Percentiles rank a stretch among this genome's conserved stretches.
These are phyloP conservation scores for Tyto alba DNA, from an alignment of 2,113 vertebrate species.

Conservation along the genomic window DNA sequence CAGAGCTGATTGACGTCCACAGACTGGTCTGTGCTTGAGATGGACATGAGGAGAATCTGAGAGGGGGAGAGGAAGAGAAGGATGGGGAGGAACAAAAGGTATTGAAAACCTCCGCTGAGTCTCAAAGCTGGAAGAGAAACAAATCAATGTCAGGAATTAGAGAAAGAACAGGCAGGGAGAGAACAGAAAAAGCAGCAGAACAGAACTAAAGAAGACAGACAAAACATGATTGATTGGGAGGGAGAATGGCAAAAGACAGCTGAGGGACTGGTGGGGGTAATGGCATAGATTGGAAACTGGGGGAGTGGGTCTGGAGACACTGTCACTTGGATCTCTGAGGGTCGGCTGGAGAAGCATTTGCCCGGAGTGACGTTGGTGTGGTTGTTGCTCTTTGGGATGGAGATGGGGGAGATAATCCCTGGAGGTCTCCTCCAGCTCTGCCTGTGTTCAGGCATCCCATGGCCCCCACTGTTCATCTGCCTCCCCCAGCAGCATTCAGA, in stretches of 20 bases:
- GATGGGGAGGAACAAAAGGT: background rate
- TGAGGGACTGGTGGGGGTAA: constrained; percentile 1
- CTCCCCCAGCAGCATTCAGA: background rate
- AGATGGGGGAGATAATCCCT: background rate
- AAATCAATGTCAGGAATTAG: constrained; percentile 41
- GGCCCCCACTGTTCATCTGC: no score
- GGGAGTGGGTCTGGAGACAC: background rate
- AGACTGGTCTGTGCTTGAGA: background rate
- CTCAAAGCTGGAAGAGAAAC: background rate
- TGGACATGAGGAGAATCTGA: accelerated
- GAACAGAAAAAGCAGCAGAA: constrained; percentile 36
- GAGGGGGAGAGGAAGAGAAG: background rate
- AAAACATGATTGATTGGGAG: constrained; percentile 1
- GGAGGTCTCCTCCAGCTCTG: background rate
- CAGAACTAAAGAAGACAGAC: background rate
- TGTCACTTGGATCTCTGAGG: background rate
- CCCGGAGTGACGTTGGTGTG: background rate
- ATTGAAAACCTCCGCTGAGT: background rate
- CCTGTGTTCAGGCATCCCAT: background rate
- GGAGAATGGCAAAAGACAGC: background rate
- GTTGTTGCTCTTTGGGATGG: background rate
- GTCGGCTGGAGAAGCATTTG: background rate
- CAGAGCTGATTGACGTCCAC: background rate
- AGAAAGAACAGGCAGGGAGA: constrained; percentile 1
- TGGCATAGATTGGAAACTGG: accelerated